A percentile compares a stretch with the other conserved stretches of the same genome.
phyloP scores from a whole-genome alignment of 2,113 vertebrate genomes.

The Callionymus lyra region DNA sequence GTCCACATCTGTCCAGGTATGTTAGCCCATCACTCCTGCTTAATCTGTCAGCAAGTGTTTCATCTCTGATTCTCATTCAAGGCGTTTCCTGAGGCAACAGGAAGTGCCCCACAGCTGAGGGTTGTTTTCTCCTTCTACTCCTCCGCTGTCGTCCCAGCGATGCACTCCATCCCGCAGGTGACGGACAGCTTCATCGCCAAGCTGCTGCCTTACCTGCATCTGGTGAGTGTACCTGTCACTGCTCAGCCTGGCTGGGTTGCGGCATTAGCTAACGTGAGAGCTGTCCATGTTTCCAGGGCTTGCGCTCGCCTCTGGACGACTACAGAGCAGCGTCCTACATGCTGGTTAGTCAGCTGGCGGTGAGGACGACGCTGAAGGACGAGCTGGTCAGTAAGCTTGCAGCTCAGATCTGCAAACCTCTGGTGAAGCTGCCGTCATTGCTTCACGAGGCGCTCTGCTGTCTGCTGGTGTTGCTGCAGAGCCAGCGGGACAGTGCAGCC shows the following conservation, averaged over 20 bases:
- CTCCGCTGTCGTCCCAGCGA: constrained; percentile 77
- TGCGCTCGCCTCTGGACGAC: constrained; percentile 81
- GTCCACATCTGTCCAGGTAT: constrained; percentile 80
- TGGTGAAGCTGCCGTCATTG: constrained; percentile 66
- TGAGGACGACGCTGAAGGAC: constrained; percentile 79
- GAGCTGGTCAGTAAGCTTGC: constrained; percentile 74
- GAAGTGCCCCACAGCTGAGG: constrained; percentile 70
- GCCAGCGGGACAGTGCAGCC: constrained; percentile 72
- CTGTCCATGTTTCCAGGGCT: constrained; percentile 64
- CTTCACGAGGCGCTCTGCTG: constrained; percentile 77
- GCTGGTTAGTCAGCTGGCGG: constrained; percentile 85
- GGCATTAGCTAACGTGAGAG: not conserved
- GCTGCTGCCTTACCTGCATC: constrained; percentile 86
- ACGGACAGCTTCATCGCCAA: constrained; percentile 77
- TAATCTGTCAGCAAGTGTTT: not conserved
- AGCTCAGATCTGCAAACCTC: constrained; percentile 72
- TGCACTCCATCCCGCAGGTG: constrained; percentile 70
- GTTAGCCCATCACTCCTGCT: not conserved
- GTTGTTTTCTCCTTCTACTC: constrained; percentile 91
- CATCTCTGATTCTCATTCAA: constrained; percentile 28
- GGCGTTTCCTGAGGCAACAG: constrained; percentile 71
- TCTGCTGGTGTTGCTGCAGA: constrained; percentile 83
- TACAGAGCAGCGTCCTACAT: constrained; percentile 89
- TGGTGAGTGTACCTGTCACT: constrained; percentile 55
- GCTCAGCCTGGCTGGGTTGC: not conserved